Percentiles rank a stretch among this genome's conserved stretches.
Evolutionary conservation across 2,797 vertebrate genomes (phyloP).

Genomic region (Serranus cabrilla): DNA sequence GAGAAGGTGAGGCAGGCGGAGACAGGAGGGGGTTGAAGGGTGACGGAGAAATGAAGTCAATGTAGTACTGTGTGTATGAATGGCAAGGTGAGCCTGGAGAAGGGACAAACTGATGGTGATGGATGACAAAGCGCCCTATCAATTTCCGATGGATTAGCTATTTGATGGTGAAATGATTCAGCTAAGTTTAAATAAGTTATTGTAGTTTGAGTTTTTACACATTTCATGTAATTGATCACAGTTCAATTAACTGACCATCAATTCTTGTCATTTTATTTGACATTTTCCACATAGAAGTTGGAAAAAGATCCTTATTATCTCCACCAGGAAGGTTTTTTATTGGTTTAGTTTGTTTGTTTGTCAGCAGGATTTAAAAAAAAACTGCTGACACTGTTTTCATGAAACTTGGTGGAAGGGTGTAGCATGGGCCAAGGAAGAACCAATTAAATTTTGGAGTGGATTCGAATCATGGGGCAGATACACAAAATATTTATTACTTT

Average conservation of each 20-base stretch:
- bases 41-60: conserved; percentile 18
- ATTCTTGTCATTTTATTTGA: background rate
- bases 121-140: background rate
- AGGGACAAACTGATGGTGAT: background rate
- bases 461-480: too few relatives aligned
- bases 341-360: too few relatives aligned
- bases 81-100: conserved; percentile 21
- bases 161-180: background rate
- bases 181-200: background rate
- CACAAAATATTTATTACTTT: too few relatives aligned
- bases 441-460: too few relatives aligned
- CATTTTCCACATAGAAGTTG: background rate
- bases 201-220: background rate
- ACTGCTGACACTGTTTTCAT: too few relatives aligned
- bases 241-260: background rate
- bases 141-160: background rate
- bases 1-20: background rate
- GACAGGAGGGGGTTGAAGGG: background rate
- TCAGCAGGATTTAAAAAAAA: too few relatives aligned
- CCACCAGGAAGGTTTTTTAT: too few relatives aligned
- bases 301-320: too few relatives aligned
- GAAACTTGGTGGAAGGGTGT: too few relatives aligned
- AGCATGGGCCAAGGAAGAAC: too few relatives aligned
- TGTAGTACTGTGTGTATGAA: background rate
- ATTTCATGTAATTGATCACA: background rate